phyloP scores from a whole-genome alignment of 1,140 invertebrate species.

The Delia radicum region DNA sequence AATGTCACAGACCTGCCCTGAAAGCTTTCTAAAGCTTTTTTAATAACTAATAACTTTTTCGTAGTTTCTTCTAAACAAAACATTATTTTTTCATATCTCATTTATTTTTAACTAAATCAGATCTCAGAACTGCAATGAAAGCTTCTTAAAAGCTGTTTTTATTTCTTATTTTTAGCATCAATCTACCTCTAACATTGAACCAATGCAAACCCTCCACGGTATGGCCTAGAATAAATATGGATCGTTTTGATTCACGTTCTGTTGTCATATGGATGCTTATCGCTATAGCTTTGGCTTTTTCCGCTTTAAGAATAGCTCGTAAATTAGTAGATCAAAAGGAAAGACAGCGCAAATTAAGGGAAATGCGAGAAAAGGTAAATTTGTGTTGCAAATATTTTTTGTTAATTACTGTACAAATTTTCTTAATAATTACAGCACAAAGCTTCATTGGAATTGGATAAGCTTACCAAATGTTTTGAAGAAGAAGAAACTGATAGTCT shows the following conservation, averaged over 20 bases:
- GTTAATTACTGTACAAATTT: not conserved
- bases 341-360: not conserved
- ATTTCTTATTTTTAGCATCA: not conserved
- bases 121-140: too few relatives aligned
- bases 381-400: not conserved
- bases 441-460: not conserved
- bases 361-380: conserved; percentile 18
- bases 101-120: too few relatives aligned
- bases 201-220: conserved; percentile 35
- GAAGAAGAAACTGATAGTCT: not conserved
- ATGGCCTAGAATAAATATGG: conserved; percentile 47
- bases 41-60: too few relatives aligned
- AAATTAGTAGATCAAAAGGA: conserved; percentile 39
- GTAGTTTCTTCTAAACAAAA: too few relatives aligned
- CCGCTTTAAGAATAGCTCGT: conserved; percentile 40
- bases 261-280: conserved; percentile 54
- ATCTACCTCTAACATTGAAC: not conserved
- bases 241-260: conserved; percentile 48
- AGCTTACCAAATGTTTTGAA: not conserved
- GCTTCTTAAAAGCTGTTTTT: too few relatives aligned
- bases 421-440: not conserved
- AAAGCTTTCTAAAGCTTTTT: too few relatives aligned
- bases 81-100: too few relatives aligned
- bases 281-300: conserved; percentile 44
- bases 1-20: too few relatives aligned